A percentile compares a stretch with the other conserved stretches of the same genome.
phyloP scores from a whole-genome alignment of 2,888 invertebrate genomes.

The Germaria angustata region DNA sequence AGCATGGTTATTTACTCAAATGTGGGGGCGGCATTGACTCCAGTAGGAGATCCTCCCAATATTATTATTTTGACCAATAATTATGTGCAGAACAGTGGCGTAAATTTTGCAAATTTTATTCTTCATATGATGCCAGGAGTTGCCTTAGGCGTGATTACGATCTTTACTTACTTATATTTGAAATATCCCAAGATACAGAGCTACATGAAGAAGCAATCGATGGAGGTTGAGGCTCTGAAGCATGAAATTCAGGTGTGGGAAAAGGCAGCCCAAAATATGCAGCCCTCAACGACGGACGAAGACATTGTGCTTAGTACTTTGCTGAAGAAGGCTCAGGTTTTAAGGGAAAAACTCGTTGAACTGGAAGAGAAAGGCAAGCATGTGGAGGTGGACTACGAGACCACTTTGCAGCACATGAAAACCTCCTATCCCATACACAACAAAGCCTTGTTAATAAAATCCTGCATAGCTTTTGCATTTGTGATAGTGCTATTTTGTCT shows the following conservation, averaged over 20 bases:
- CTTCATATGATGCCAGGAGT: conserved; percentile 90
- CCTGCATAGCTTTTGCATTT: conserved; percentile 84
- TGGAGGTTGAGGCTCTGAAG: conserved; percentile 84
- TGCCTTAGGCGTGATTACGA: conserved; percentile 83
- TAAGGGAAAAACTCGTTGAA: conserved; percentile 82
- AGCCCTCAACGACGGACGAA: conserved; percentile 90
- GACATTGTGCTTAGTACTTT: conserved; percentile 87
- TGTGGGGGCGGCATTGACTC: conserved; percentile 93
- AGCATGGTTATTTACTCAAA: conserved; percentile 93
- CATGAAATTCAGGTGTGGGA: conserved; percentile 91
- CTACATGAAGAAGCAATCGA: conserved; percentile 85
- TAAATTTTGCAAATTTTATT: conserved; percentile 89
- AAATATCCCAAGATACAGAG: conserved; percentile 86
- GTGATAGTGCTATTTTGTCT: conserved; percentile 89
- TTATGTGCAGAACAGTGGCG: conserved; percentile 79
- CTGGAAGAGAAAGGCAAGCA: conserved; percentile 79
- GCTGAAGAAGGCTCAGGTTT: conserved; percentile 85
- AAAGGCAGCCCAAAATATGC: conserved; percentile 85
- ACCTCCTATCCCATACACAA: conserved; percentile 89
- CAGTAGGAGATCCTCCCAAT: conserved; percentile 92
- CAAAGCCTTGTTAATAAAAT: conserved; percentile 86
- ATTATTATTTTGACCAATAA: conserved; percentile 76
- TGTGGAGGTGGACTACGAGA: conserved; percentile 82
- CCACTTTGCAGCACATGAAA: conserved; percentile 82
- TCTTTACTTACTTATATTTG: conserved; percentile 85